Base-by-base conservation (phyloP, 2,888 invertebrate species). In the Drosophila borealis region DNA sequence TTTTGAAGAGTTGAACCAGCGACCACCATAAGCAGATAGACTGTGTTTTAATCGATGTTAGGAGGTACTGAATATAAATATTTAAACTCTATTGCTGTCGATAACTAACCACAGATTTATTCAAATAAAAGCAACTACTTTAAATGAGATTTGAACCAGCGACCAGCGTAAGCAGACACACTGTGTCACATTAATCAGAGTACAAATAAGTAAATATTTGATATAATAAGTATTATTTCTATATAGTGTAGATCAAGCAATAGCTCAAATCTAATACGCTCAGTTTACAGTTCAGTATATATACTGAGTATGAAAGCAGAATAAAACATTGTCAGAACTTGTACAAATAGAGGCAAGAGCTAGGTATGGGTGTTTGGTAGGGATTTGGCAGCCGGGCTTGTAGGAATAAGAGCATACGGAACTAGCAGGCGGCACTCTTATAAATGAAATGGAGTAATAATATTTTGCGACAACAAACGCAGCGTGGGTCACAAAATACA, bases 381-480 rank as follows among this genome's bases (percentile, higher is more conserved):
- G 59, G 41, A 69, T 41, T 37, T 42, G 37, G 21, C 13, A 10
- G 51, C 37, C 37, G 19, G 53, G 29, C 11, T 39, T 25, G 8
- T 3, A 29, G 33, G 29, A 29, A 29, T 29, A 29, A 29, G 45
- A 44, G 56, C 33, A 37, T 37, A 55, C 53, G 56, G 54, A 50
- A 41, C 17, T 51, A 41, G 53, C 53, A 44, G 55, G 61, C 68
- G 63, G 83, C 89, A 88, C 87, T 88, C 78, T 89, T 89, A 84
- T 86, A 90, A 89, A 88, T 84, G 88, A 89, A 89, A 90, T 90
- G 88, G 89, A 88, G 88, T 88, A 90, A 90, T 90, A 90, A 89
- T 89, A 89, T 89, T 90, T 89, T 90, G 84, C 66, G 88, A 81
- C 84, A 89, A 85, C 80, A 84, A 81, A 74, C 65, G 72, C 74